phyloP scores from a whole-genome alignment of 2,888 invertebrate genomes.

The Drosophila parthenogenetica region DNA sequence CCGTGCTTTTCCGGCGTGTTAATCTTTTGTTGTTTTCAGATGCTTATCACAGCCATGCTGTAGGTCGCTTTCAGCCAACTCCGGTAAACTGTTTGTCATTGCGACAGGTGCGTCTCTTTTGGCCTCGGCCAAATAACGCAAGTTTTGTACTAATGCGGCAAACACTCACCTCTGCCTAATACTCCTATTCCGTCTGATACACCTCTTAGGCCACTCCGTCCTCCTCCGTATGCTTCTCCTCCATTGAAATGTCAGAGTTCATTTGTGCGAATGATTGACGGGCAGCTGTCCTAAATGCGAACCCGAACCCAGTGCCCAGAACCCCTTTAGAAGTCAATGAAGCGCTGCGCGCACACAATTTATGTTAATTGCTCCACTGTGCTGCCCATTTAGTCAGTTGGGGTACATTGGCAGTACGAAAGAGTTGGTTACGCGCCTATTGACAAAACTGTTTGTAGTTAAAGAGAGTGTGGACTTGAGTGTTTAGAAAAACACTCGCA shows the following conservation, averaged over 20 bases:
- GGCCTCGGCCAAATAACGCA: conserved; percentile 22
- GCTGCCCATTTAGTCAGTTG: background rate
- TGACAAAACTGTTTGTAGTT: background rate
- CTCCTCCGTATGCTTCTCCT: background rate
- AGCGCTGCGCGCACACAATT: conserved; percentile 61
- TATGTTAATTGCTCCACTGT: conserved; percentile 62
- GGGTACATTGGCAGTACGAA: conserved; percentile 9
- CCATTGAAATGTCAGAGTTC: conserved; percentile 62
- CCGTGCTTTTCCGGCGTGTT: conserved; percentile 55
- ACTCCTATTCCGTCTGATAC: background rate
- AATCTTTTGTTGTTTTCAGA: conserved; percentile 65
- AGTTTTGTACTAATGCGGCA: conserved; percentile 23
- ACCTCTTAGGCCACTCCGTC: background rate
- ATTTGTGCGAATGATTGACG: conserved; percentile 68
- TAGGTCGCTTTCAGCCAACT: conserved; percentile 11
- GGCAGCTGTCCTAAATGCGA: conserved; percentile 43
- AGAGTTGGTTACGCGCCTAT: background rate
- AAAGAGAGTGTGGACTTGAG: background rate
- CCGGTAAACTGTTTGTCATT: conserved; percentile 45
- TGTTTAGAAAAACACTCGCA: too few species aligned
- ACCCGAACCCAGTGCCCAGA: conserved; percentile 24
- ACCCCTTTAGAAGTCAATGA: conserved; percentile 62
- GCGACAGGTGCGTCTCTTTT: conserved; percentile 58
- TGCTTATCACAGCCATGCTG: conserved; percentile 62
- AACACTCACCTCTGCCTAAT: background rate